Evolutionary conservation across 2,113 vertebrate species (phyloP).

Genomic region (Chaetodon auriga): DNA sequence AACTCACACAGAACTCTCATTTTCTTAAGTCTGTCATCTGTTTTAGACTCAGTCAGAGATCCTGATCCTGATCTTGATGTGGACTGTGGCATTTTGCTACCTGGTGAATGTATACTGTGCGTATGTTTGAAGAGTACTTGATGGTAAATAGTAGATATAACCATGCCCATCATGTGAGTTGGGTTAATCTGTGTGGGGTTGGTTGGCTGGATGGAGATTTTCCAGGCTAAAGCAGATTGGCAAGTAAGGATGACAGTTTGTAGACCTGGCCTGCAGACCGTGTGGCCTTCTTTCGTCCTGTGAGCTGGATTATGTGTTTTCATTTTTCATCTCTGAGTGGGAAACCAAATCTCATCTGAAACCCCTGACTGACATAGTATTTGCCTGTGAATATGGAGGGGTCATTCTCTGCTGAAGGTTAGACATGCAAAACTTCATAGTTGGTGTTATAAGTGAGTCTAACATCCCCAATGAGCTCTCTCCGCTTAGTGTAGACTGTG

Average conservation of each 20-base stretch:
- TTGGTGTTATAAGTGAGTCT: not conserved
- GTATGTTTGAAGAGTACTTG: not conserved
- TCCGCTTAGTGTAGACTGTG: no score
- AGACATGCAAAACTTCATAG: not conserved
- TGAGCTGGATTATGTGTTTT: constrained; percentile 69
- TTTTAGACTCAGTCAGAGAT: not conserved
- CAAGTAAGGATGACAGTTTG: constrained; percentile 30
- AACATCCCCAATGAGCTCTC: not conserved
- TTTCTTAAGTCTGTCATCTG: not conserved
- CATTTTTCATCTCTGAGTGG: constrained; percentile 46
- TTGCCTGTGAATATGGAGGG: not conserved
- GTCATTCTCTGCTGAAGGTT: not conserved
- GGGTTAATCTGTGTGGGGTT: constrained; percentile 57
- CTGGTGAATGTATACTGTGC: not conserved
- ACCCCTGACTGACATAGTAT: not conserved
- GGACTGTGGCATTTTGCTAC: not conserved
- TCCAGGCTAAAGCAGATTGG: constrained; percentile 53
- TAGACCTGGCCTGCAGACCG: constrained; percentile 12
- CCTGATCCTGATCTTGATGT: not conserved
- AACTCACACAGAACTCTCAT: not conserved
- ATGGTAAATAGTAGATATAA: constrained; percentile 4
- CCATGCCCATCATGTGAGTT: constrained; percentile 24
- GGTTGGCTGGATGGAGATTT: constrained; percentile 46
- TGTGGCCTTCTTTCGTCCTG: constrained; percentile 22
- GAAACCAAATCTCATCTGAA: constrained; percentile 44